phyloP scores from a whole-genome alignment of 2,888 invertebrate species.

The Pachydiplax longipennis region DNA sequence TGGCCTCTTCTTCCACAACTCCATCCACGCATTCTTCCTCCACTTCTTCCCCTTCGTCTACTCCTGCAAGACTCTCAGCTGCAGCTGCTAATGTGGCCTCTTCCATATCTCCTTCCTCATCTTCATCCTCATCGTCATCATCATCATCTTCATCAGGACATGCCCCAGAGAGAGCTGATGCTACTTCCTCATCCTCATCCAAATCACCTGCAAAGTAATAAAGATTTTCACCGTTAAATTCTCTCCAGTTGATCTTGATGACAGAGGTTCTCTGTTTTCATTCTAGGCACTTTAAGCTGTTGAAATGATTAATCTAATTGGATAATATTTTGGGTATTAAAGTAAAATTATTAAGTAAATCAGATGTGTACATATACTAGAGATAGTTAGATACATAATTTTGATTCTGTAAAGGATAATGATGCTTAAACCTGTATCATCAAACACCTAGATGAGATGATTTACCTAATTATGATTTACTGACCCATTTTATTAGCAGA shows the following conservation, averaged over 20 bases:
- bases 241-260: background rate
- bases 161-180: slow-evolving; percentile 20
- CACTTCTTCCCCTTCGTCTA: slow-evolving; percentile 57
- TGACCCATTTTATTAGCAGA: too few species aligned
- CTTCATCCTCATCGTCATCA: slow-evolving; percentile 7
- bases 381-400: too few species aligned
- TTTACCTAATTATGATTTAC: too few species aligned
- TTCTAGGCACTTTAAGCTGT: too few species aligned
- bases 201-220: background rate
- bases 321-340: too few species aligned
- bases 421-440: too few species aligned
- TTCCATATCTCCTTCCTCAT: slow-evolving; percentile 31
- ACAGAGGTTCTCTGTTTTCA: too few species aligned
- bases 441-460: too few species aligned
- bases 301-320: too few species aligned
- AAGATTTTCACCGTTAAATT: background rate
- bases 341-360: too few species aligned
- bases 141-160: slow-evolving; percentile 8
- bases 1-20: background rate
- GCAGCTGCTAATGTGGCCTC: slow-evolving; percentile 12
- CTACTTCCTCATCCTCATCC: slow-evolving; percentile 31
- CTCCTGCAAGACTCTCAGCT: slow-evolving; percentile 1
- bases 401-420: too few species aligned
- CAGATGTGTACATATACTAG: too few species aligned
- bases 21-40: slow-evolving; percentile 63